Evolutionary conservation across 1,140 invertebrate genomes (phyloP).

Genomic region (Bombus waltoni): DNA sequence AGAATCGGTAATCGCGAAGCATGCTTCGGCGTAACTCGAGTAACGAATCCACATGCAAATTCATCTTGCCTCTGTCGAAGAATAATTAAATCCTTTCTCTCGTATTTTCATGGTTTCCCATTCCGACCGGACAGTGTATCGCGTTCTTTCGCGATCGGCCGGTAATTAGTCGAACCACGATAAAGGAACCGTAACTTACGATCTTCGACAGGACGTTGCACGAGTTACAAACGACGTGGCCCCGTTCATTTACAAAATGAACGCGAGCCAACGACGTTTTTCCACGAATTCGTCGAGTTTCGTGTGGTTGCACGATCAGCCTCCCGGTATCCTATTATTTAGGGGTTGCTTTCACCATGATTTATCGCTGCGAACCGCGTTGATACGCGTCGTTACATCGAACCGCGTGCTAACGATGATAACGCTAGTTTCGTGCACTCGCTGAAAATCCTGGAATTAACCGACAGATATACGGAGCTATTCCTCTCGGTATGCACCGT

Average conservation of each 20-base stretch:
- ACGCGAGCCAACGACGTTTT: neutral
- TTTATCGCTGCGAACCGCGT: neutral
- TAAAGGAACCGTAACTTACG: neutral
- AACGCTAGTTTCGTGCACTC: neutral
- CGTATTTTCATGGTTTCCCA: neutral
- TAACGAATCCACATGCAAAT: constrained; percentile 7
- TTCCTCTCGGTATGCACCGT: neutral
- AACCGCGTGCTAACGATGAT: neutral
- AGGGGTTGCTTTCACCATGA: neutral
- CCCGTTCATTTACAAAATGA: neutral
- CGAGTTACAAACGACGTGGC: too few species aligned
- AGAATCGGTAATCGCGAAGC: neutral
- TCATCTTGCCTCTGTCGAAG: neutral
- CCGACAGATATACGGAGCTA: neutral
- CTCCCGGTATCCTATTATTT: constrained; percentile 18
- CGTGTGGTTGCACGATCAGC: constrained; percentile 6
- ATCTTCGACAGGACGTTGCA: neutral
- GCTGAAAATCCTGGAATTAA: neutral
- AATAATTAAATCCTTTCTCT: constrained; percentile 1
- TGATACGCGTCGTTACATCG: constrained; percentile 18
- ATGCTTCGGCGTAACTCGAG: neutral
- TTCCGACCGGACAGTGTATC: neutral
- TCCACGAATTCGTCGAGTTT: constrained; percentile 23
- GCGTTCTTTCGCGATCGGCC: neutral
- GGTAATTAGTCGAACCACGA: neutral